These are phyloP conservation scores for Galbula dea DNA, from an alignment of 2,113 vertebrate species.

Conservation along the genomic window DNA sequence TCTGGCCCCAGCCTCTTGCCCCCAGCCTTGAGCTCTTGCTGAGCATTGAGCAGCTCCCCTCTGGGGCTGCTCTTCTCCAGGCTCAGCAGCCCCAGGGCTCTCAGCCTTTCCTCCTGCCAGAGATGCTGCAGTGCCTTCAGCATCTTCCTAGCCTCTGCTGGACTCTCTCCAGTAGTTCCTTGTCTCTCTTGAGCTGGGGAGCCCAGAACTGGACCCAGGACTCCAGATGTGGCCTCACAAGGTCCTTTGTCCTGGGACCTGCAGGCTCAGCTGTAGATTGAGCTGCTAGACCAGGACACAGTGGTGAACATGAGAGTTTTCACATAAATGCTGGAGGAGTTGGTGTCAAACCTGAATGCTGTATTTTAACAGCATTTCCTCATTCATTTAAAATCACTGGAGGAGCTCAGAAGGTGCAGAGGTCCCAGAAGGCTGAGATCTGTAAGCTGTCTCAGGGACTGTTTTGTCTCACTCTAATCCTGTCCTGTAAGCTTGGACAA, in stretches of 20 bases:
- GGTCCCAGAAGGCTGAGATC: neutral
- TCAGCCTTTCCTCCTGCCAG: too few species aligned
- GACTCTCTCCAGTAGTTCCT: too few species aligned
- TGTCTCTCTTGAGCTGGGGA: too few species aligned
- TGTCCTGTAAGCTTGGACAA: neutral
- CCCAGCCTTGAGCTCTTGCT: too few species aligned
- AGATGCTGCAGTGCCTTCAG: too few species aligned
- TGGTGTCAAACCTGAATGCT: rapidly evolving
- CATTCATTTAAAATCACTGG: neutral
- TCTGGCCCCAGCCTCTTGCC: too few species aligned
- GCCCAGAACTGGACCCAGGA: too few species aligned
- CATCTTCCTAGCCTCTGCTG: too few species aligned
- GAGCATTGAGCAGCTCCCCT: too few species aligned
- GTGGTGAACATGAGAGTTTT: rapidly evolving
- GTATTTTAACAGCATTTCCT: neutral
- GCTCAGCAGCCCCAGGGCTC: too few species aligned
- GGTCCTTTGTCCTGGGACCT: neutral
- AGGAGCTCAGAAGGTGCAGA: neutral
- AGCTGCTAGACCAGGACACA: neutral
- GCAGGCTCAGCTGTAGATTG: neutral
- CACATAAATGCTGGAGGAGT: neutral
- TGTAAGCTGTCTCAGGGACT: neutral
- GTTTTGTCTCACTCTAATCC: neutral
- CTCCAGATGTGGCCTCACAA: too few species aligned
- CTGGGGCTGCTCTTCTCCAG: too few species aligned